Evolutionary conservation across 2,888 invertebrate genomes (phyloP), one percentile per base, ranked within the genome.

Genomic region (Celastrina argiolus): DNA sequence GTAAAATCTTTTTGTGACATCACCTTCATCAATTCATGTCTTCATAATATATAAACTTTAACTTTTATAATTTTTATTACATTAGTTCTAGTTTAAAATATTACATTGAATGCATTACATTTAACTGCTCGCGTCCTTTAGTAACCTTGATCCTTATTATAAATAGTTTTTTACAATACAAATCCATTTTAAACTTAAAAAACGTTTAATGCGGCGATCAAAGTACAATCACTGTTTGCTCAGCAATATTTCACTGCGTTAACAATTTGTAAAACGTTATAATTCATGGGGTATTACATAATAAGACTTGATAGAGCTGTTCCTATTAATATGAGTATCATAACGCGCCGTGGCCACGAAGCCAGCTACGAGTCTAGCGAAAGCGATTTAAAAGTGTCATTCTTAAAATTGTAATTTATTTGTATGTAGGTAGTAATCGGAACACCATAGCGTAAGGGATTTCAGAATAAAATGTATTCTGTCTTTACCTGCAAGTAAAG

Each of bases 161-260:
- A 18, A 34, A 34, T 18, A 31, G 31, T 34, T 34, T 31, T 34
- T 31, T 34, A 31, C 16, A 10, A 59, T 16, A 59, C 26, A 59
- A 59, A 39, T 26, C 41, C 22, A 41, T 39, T 56, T 58, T 22
- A 41, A 42, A 41, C 16, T 59, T 58, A 41, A 58, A 59, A 41
- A 26, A 61, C 14, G 39, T 59, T 59, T 34, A 31, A 59, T 61
- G 18, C 58, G 28, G 41, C 56, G 63, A 45, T 69, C 65, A 69
- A 68, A 67, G 56, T 66, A 59, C 66, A 69, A 69, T 67, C 68
- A 63, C 67, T 73, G 80, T 88, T 86, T 86, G 76, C 78, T 34
- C 65, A 79, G 81, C 74, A 81, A 88, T 89, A 89, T 83, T 84
- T 89, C 74, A 82, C 76, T 81, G 82, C 74, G 87, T 89, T 88